Evolutionary conservation across 2,113 vertebrate genomes (phyloP), one percentile per base, ranked within the genome.

Genomic region (Sylvilagus bachmani): DNA sequence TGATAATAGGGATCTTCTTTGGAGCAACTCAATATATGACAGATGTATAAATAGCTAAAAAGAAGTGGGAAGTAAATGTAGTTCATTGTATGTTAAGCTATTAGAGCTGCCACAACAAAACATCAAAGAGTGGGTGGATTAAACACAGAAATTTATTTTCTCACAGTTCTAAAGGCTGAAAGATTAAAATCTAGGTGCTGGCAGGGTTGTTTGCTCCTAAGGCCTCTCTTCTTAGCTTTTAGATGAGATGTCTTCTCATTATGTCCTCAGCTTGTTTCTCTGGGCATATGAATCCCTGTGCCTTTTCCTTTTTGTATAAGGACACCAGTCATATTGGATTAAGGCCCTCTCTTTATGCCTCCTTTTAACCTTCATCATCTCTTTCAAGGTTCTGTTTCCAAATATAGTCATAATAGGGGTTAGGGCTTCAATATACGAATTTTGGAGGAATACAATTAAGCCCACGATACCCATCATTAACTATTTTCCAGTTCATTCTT

Each of bases 61-160:
- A 96, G 67, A 84, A 95, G 69, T 36, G 84, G 61, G 53, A 93
- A 94, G n/a, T 86, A 81, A 83, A 92, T 74, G 89, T 73, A 64
- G 61, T 16, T 95, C 77, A 36, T 22, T 67, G 55, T 61, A 31
- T 70, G 7, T 44, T 70, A 70, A 17, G 86, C 38, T 84, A 24
- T 12, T 77, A 53, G n/a, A 51, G 11, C 7, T 91, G 36, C 55
- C 14, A 36, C 61, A 81, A 93, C 49, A 96, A 93, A 93, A 84
- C 86, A 73, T 1, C 38, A 83, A 16, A 75, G 64, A 53, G 0
- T 25, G 10, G 8, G 14, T 94, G 31, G 22, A 5, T 95, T 86
- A 66, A 58, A 95, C 55, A 71, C 14, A 86, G 22, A 88, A 91
- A 84, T 58, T 62, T 84, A 49, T 95, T 73, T 86, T 81, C 55